Conservation (phyloP, 2,888 invertebrate genomes). For the Ochropleura leucogaster region DNA sequence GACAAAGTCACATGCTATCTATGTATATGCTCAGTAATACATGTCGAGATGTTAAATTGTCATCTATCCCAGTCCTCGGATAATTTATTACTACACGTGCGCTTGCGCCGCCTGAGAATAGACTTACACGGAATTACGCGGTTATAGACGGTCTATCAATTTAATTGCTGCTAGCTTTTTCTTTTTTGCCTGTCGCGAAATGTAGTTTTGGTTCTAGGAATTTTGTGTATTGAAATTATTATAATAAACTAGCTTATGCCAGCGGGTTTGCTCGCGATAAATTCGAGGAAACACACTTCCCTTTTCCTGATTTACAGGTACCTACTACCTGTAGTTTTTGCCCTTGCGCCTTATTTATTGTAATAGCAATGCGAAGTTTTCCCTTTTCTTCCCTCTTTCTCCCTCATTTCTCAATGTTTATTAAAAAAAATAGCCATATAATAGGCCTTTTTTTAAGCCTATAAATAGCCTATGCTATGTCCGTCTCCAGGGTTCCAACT, state of each 20-base stretch:
- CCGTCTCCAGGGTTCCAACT: no score
- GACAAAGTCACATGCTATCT: background rate
- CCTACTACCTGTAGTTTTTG: no score
- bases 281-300: no score
- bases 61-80: constrained; percentile 84
- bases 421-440: no score
- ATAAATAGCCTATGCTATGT: no score
- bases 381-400: no score
- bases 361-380: no score
- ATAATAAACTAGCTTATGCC: background rate
- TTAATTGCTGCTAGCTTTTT: constrained; percentile 46
- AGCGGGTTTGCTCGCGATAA: no score
- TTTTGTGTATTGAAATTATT: background rate
- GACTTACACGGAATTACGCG: constrained; percentile 58
- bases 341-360: no score
- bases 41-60: constrained; percentile 83
- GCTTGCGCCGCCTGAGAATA: constrained; percentile 53
- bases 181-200: constrained; percentile 2
- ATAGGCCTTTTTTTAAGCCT: no score
- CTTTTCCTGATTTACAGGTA: no score
- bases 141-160: constrained; percentile 42
- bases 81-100: constrained; percentile 72
- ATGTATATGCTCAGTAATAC: constrained; percentile 1
- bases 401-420: no score
- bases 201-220: constrained; percentile 3